phyloP scores from a whole-genome alignment of 2,113 vertebrate species.

The Murina feae region DNA sequence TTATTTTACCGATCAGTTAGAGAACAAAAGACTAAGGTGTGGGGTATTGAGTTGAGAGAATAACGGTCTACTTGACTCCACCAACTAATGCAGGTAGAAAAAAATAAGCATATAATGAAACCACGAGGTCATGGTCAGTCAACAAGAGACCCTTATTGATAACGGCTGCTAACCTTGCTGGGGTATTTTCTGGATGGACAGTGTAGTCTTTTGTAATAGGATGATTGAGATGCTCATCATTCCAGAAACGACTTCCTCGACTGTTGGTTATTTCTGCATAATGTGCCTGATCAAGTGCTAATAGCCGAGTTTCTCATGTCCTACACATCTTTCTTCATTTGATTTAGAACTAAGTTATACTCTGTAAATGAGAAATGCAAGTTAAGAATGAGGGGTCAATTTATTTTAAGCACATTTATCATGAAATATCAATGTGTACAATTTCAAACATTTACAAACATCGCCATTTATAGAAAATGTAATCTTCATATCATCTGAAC shows the following conservation, averaged over 20 bases:
- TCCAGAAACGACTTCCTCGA: constrained; percentile 5
- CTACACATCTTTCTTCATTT: background rate
- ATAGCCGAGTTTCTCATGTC: background rate
- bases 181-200: background rate
- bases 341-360: constrained; percentile 32
- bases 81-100: background rate
- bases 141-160: background rate
- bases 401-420: constrained; percentile 68
- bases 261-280: background rate
- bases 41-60: background rate
- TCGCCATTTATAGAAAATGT: constrained; percentile 74
- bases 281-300: background rate
- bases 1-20: background rate
- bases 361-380: constrained; percentile 50
- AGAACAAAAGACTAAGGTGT: constrained; percentile 13
- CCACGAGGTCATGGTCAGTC: background rate
- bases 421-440: constrained; percentile 69
- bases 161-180: background rate
- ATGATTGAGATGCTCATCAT: background rate
- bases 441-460: constrained; percentile 80
- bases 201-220: background rate
- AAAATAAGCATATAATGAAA: background rate
- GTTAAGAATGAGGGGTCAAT: constrained; percentile 62
- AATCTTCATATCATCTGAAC: constrained; percentile 73
- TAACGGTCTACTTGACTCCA: background rate